Base-by-base conservation (phyloP, 2,888 invertebrate species). In the Podabrus alpinus region DNA sequence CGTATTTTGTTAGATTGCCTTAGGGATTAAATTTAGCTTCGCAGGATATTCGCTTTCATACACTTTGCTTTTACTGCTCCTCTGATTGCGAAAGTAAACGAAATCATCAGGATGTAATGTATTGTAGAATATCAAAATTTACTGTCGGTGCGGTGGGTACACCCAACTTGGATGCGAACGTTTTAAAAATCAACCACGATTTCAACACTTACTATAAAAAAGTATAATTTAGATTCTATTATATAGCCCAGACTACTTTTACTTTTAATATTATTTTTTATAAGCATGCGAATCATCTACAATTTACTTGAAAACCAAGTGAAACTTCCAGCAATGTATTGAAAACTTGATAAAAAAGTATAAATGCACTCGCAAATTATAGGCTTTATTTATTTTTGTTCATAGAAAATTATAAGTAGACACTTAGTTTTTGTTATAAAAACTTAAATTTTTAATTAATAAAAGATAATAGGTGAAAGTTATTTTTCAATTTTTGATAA, bases 1-100 rank as follows among this genome's bases (percentile, higher is more conserved):
- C 77, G 75, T 77, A 77, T 77, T 77, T 77, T 77, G 76, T 77
- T 77, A 77, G 76, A 77, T 77, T 77, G 76, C 76, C 74, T 73
- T 69, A 25, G 76, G 76, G 76, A 77, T 77, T 77, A 74, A 77
- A 77, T 77, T 77, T 77, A 73, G 73, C 69, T 74, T 73, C 69
- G 74, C 73, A 76, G 73, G 71, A 73, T 76, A 73, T 76, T 76
- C 76, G 73, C 71, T 76, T 73, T 73, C 73, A 76, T 76, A 76
- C 73, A 73, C 71, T 76, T 75, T 72, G 69, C 69, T 67, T 75
- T 75, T 75, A 73, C 71, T 73, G 71, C 73, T 73, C 71, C 72
- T 76, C 73, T 76, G 73, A 76, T 73, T 76, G 69, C 76, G 64
- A 76, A 73, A 71, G 73, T 71, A 76, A 76, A 76, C 75, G 72